phyloP scores from a whole-genome alignment of 2,888 invertebrate genomes.

The Parochlus steinenii region DNA sequence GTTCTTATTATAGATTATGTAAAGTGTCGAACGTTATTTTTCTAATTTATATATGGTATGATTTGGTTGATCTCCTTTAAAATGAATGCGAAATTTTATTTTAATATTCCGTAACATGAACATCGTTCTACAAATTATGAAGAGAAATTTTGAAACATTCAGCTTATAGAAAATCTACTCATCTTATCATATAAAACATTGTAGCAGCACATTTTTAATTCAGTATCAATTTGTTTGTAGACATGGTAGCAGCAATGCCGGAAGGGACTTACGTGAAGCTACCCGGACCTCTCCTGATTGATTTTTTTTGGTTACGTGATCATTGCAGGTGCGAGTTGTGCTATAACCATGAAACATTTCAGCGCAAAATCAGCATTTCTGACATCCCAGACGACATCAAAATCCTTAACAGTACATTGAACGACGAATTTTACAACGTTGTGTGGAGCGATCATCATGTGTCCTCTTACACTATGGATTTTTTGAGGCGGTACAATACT shows the following conservation, averaged over 20 bases:
- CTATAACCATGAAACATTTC: slow-evolving; percentile 39
- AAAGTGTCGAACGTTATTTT: no score
- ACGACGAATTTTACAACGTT: slow-evolving; percentile 28
- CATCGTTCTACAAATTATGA: no score
- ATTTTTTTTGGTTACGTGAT: slow-evolving; percentile 28
- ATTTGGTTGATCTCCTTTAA: no score
- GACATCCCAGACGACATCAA: slow-evolving; percentile 34
- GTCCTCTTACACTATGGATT: slow-evolving; percentile 34
- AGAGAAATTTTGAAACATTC: no score
- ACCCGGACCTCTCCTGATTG: slow-evolving; percentile 17
- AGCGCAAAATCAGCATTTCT: slow-evolving; percentile 39
- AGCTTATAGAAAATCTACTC: no score
- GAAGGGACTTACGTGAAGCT: slow-evolving; percentile 15
- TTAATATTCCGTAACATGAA: no score
- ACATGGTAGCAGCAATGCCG: slow-evolving; percentile 11
- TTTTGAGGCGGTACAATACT: slow-evolving; percentile 24
- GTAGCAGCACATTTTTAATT: not conserved
- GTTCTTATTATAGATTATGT: no score
- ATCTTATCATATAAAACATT: no score
- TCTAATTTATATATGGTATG: no score
- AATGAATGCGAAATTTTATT: no score
- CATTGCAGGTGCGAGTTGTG: slow-evolving; percentile 39
- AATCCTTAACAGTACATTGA: slow-evolving; percentile 23
- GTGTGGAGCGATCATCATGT: slow-evolving; percentile 41
- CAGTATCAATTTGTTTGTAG: not conserved